Evolutionary conservation across 2,888 invertebrate genomes (phyloP), one percentile per base, ranked within the genome.

Genomic region (Scaptomyza reducta): DNA sequence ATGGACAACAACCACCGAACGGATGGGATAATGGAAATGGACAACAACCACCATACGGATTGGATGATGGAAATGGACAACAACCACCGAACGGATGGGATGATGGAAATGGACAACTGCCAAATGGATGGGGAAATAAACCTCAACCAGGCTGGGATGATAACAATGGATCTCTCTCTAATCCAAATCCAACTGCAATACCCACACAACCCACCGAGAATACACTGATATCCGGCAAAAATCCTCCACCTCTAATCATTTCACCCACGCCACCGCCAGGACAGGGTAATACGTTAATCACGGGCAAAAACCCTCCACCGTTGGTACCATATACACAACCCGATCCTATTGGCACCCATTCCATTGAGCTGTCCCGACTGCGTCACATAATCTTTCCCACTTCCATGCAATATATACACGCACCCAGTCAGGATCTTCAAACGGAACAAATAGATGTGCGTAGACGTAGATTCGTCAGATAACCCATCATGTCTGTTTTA

Each of bases 341-440:
- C 11, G 42, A 45, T 3, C 49, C 7, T 38, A 13, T n/a, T 41
- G 5, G 16, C 6, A 2, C 47, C 1, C 58, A 53, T 18, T 61
- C 70, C 14, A 41, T 42, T 13, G 61, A 82, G 13, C 2, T 10
- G 1, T 69, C 73, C 6, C 58, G 46, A 7, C 16, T 57, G 7
- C 70, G 74, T 6, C 16, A 51, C 33, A 71, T 88, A 13, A 58
- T 88, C 27, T 85, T 74, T 31, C 87, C 85, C 16, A 76, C 42
- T 14, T 71, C 86, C 7, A 25, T 47, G 5, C 51, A 53, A 25
- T 79, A 75, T 40, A 27, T 70, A 1, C 57, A 73, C 0, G 25
- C 11, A 7, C 65, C 63, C n/a, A 44, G 22, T 27, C 54, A 56
- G 38, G 60, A 63, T 18, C 14, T 46, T 13, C 61, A 22, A 6